phyloP scores from a whole-genome alignment of 2,113 vertebrate species.

The Pristiophorus japonicus region DNA sequence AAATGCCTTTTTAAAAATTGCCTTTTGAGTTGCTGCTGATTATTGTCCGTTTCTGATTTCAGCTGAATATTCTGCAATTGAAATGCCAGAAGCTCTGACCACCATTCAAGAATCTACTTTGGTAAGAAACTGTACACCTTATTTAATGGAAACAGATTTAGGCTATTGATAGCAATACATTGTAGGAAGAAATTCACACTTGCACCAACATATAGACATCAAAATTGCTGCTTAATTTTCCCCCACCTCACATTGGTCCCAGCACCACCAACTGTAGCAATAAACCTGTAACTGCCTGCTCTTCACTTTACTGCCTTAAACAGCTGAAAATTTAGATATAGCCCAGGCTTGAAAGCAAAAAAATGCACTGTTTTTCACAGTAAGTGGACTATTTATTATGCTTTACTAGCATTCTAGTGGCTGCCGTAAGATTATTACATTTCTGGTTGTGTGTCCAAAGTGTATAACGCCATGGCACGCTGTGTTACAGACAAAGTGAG shows the following conservation, averaged over 20 bases:
- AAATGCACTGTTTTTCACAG: neutral
- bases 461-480: too few relatives aligned
- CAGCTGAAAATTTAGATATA: neutral
- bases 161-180: neutral
- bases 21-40: neutral
- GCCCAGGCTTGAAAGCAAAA: neutral
- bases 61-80: conserved; percentile 1
- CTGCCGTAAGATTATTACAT: neutral
- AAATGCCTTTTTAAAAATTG: neutral
- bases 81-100: neutral
- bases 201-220: neutral
- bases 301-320: neutral
- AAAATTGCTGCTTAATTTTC: neutral
- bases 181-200: too few relatives aligned
- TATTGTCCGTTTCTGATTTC: neutral
- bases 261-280: neutral
- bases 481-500: too few relatives aligned
- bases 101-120: neutral
- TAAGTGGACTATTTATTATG: too few relatives aligned
- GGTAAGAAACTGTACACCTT: neutral
- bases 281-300: neutral
- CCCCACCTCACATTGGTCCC: neutral
- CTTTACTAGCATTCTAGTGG: neutral
- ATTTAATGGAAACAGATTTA: neutral
- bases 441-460: neutral